phyloP scores from a whole-genome alignment of 1,140 invertebrate genomes.

The Oppia nitens region DNA sequence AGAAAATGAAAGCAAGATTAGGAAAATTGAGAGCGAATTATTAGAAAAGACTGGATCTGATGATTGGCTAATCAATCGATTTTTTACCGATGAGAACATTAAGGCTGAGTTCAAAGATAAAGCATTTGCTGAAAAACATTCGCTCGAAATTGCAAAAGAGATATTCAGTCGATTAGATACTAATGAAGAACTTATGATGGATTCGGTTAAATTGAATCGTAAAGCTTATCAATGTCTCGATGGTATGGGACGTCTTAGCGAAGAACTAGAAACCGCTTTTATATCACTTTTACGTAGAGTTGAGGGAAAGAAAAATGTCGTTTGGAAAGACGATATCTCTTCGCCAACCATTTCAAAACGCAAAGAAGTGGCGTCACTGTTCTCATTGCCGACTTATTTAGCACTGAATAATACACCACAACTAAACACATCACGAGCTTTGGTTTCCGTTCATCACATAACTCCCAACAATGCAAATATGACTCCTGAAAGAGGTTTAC shows the following conservation, averaged over 20 bases:
- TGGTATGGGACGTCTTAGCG: not conserved
- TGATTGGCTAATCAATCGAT: conserved; percentile 8
- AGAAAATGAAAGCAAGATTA: conserved; percentile 7
- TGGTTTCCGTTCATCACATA: conserved; percentile 1
- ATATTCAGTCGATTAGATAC: not conserved
- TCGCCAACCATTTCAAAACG: not conserved
- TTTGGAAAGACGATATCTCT: conserved; percentile 15
- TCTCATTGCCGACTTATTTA: not conserved
- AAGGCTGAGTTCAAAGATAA: conserved; percentile 8
- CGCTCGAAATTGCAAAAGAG: conserved; percentile 2
- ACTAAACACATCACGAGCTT: conserved; percentile 2
- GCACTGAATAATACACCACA: not conserved
- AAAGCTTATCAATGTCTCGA: conserved; percentile 1
- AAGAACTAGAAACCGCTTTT: conserved; percentile 8
- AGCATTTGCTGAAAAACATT: conserved; percentile 8
- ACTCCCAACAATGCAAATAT: not conserved
- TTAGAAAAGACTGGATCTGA: not conserved
- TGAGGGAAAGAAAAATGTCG: conserved; percentile 17
- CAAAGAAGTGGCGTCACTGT: not conserved
- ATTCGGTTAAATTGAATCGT: conserved; percentile 2
- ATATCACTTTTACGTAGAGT: not conserved
- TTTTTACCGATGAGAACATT: conserved; percentile 8
- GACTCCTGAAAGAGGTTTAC: not conserved
- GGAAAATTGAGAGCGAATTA: conserved; percentile 6
- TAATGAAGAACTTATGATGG: not conserved